Conservation (phyloP, 2,113 vertebrate species). For the Ranitomeya variabilis region DNA sequence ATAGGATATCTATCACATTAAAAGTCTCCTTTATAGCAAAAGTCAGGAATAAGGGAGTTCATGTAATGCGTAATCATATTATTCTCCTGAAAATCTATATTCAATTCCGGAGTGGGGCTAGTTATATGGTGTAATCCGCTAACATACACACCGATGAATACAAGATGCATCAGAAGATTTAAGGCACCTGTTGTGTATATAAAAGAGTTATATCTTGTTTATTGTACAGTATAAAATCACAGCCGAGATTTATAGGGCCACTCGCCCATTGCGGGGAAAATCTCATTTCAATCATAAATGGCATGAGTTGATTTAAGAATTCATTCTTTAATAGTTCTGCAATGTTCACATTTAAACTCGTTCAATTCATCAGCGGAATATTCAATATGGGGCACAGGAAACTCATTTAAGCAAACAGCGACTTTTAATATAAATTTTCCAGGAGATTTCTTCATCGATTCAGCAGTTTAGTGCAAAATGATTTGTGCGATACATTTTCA, state of each 20-base stretch:
- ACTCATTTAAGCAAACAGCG: slow-evolving; percentile 89
- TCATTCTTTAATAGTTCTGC: slow-evolving; percentile 95
- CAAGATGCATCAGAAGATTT: slow-evolving; percentile 81
- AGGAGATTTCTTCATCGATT: slow-evolving; percentile 99
- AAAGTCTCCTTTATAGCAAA: background rate
- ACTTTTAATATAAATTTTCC: slow-evolving; percentile 99
- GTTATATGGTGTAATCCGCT: slow-evolving; percentile 68
- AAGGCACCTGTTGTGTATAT: slow-evolving; percentile 82
- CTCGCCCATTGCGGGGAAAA: slow-evolving; percentile 82
- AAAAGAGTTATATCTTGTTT: slow-evolving; percentile 89
- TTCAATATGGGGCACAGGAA: slow-evolving; percentile 90
- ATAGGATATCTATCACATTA: background rate
- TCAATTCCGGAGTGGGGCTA: slow-evolving; percentile 60
- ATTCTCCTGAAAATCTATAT: slow-evolving; percentile 66
- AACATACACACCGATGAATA: slow-evolving; percentile 74
- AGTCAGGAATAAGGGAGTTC: background rate
- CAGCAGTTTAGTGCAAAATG: slow-evolving; percentile 93
- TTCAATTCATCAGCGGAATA: slow-evolving; percentile 98
- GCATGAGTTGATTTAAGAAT: slow-evolving; percentile 97
- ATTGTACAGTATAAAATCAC: slow-evolving; percentile 86
- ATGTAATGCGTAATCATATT: slow-evolving; percentile 44
- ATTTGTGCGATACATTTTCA: slow-evolving; percentile 99
- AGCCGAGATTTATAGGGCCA: slow-evolving; percentile 87
- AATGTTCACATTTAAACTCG: slow-evolving; percentile 96
- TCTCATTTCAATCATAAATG: slow-evolving; percentile 98